Base-by-base conservation (phyloP, 2,797 vertebrate species). In the Chelon labrosus region DNA sequence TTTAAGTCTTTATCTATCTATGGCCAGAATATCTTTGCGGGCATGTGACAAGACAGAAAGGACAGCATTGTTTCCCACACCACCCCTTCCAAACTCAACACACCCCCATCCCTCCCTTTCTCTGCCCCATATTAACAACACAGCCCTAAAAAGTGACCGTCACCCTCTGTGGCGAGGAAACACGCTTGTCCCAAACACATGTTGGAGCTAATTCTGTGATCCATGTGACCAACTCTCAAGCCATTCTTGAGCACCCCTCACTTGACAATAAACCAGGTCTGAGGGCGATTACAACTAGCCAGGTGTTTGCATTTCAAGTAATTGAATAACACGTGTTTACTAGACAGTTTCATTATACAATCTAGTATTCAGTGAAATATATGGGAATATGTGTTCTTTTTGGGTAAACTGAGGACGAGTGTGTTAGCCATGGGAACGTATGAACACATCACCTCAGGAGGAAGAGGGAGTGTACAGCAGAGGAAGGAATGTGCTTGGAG, bases 1-100 rank as follows among this genome's bases (percentile, higher is more conserved):
- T 91, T 88, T 90, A 86, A 86, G 77, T 88, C 89, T 90, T 86
- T 85, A 91, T 91, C 87, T 88, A 87, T 91, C 86, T 89, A 87
- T 89, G 78, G 89, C 86, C 83, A 90, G 87, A 93, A 93, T 93
- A 93, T 92, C 87, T 89, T 80, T 78, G 76, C 5, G 57, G 76
- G 58, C 81, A 90, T 94, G 91, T 91, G 83, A 89, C 81, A 19
- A 51, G 60, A 71, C 76, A 93, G 88, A 94, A 94, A 92, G 85
- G 85, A 89, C 66, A 55, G 69, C 84, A 91, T 94, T 94, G 92
- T 95, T 89, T 90, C 85, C 73, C 86, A 57, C 79, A 55, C 4
- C 79, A 42, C 54, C 52, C 64, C 19, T 70, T 57, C 64, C 72
- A 69, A 35, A 75, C 69, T 56, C 42, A 11, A 17, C 39, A 11